A percentile compares a stretch with the other conserved stretches of the same genome.
Conservation (phyloP, 1,140 invertebrate species). For the Homarus americanus region DNA sequence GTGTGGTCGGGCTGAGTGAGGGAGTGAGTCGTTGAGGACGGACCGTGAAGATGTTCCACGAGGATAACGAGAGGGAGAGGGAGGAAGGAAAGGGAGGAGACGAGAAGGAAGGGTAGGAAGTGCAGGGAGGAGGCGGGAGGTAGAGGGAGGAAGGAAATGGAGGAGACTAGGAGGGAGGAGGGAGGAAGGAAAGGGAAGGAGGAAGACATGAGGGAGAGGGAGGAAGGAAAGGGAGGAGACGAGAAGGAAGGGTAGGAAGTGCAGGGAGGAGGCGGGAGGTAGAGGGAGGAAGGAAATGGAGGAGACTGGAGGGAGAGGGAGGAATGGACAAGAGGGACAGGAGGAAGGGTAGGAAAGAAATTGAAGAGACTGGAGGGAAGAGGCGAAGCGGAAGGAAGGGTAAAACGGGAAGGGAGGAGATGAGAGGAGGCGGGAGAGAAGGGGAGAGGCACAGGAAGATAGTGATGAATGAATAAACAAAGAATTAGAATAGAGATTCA, state of each 20-base stretch:
- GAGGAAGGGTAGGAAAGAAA: no score
- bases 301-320: no score
- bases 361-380: no score
- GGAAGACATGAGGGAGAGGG: no score
- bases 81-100: not conserved
- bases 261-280: not conserved
- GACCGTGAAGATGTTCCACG: not conserved
- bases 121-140: not conserved
- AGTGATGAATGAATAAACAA: no score
- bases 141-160: not conserved
- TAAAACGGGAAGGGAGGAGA: no score
- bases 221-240: not conserved
- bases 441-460: no score
- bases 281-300: not conserved
- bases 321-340: no score
- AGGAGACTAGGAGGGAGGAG: not conserved
- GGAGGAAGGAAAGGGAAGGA: not conserved
- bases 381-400: no score
- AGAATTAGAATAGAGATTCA: no score
- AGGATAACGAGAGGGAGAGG: not conserved
- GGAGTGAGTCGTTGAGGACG: not conserved
- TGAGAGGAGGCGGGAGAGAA: no score
- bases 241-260: not conserved
- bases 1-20: not conserved
- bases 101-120: not conserved